phyloP scores from a whole-genome alignment of 1,140 invertebrate species.

The Conus betulinus region DNA sequence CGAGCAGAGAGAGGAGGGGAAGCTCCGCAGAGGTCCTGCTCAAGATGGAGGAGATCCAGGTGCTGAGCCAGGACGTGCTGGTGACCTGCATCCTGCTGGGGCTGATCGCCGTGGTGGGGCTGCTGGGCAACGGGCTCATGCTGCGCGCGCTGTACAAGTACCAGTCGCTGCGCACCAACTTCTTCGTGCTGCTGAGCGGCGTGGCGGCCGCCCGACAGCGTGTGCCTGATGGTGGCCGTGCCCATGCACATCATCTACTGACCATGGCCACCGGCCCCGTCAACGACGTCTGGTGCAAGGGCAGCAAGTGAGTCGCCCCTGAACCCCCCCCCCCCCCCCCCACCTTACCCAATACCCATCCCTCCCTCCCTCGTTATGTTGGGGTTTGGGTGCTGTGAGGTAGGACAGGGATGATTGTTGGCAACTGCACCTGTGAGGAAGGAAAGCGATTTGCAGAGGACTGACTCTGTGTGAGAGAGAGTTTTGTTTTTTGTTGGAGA shows the following conservation, averaged over 20 bases:
- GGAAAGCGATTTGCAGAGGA: too few species aligned
- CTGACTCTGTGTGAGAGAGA: too few species aligned
- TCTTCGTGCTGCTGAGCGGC: conserved; percentile 63
- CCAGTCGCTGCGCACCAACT: conserved; percentile 57
- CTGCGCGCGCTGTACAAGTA: conserved; percentile 59
- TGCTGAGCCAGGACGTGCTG: conserved; percentile 46
- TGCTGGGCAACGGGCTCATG: conserved; percentile 64
- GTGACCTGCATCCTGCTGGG: conserved; percentile 59
- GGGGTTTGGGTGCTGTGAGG: too few species aligned
- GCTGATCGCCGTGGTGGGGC: conserved; percentile 62
- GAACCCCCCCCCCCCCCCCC: too few species aligned
- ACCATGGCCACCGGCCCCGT: conserved; percentile 44
- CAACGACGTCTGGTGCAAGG: conserved; percentile 63
- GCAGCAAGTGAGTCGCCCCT: conserved; percentile 36
- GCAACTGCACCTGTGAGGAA: neutral
- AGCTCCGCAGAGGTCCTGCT: too few species aligned
- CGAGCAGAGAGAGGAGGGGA: neutral
- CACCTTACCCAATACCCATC: too few species aligned
- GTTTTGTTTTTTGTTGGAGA: too few species aligned
- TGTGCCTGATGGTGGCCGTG: conserved; percentile 60
- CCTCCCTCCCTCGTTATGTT: neutral
- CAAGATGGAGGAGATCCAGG: neutral
- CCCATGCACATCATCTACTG: conserved; percentile 59
- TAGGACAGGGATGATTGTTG: neutral
- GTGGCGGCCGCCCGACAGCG: conserved; percentile 61